Evolutionary conservation across 1,140 invertebrate genomes (phyloP).

Genomic region (Drosophila carrolli): DNA sequence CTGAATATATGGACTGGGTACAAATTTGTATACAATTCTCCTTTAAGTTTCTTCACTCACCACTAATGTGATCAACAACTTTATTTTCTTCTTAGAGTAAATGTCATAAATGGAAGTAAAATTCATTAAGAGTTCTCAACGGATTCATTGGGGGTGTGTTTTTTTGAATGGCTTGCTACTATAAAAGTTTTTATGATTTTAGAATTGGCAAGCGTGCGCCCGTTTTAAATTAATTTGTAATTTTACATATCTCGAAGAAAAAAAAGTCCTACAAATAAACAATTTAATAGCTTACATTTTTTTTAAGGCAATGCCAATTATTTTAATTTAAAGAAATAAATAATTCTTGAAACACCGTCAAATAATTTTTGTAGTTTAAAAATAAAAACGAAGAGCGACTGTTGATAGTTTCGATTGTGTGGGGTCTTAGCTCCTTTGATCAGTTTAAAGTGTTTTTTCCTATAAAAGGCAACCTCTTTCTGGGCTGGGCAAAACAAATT

Average conservation of each 20-base stretch:
- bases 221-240: neutral
- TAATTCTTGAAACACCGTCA: no score
- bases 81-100: conserved; percentile 57
- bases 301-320: no score
- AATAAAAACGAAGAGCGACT: neutral
- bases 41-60: conserved; percentile 16
- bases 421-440: neutral
- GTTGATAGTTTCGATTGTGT: no score
- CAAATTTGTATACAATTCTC: conserved; percentile 79
- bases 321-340: no score
- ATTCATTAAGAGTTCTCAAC: conserved; percentile 64
- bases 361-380: neutral
- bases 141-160: conserved; percentile 5
- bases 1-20: conserved; percentile 81
- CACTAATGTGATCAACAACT: conserved; percentile 44
- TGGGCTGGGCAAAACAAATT: conserved; percentile 24
- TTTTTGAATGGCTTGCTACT: conserved; percentile 26
- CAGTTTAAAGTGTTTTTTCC: conserved; percentile 20
- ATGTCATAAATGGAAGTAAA: conserved; percentile 77
- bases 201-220: neutral
- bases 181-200: conserved; percentile 8
- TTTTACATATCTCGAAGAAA: neutral
- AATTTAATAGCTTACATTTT: no score
- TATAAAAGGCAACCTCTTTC: conserved; percentile 29
- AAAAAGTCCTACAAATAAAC: neutral